Conservation (phyloP, 1,140 invertebrate species). For the Sipha flava region DNA sequence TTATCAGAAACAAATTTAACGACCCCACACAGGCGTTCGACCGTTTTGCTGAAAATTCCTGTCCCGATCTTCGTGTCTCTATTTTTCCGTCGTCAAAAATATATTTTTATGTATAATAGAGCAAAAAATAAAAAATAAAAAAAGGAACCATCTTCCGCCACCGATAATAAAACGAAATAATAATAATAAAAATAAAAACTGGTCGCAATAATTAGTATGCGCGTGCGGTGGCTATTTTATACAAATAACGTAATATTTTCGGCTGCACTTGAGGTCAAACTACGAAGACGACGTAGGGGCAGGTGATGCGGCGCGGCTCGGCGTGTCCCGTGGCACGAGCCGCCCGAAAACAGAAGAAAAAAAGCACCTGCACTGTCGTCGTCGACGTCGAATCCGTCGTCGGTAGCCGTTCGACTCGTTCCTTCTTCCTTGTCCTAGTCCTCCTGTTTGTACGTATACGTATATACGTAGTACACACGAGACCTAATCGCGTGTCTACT, state of each 20-base stretch:
- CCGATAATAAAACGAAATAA: background rate
- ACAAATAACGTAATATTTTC: background rate
- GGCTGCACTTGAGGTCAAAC: conserved; percentile 19
- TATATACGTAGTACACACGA: background rate
- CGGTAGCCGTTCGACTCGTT: conserved; percentile 22
- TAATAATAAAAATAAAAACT: background rate
- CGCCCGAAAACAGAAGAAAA: background rate
- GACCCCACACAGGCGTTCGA: background rate
- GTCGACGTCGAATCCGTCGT: background rate
- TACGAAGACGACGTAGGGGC: background rate
- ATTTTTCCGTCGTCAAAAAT: background rate
- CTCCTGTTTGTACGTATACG: background rate
- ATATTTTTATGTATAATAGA: background rate
- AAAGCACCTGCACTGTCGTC: conserved; percentile 15
- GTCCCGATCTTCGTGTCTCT: background rate
- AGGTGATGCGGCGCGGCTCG: conserved; percentile 22
- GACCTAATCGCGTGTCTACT: background rate
- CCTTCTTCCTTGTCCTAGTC: conserved; percentile 29
- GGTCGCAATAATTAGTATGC: conserved; percentile 11
- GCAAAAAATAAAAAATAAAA: background rate
- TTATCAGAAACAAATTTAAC: background rate
- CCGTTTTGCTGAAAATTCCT: background rate
- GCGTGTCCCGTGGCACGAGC: conserved; percentile 29
- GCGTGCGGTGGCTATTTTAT: background rate
- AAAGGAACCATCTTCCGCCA: background rate